A percentile compares a stretch with the other conserved stretches of the same genome.
Conservation (phyloP, 2,888 invertebrate genomes). For the Rhimphoctona megacephalus region DNA sequence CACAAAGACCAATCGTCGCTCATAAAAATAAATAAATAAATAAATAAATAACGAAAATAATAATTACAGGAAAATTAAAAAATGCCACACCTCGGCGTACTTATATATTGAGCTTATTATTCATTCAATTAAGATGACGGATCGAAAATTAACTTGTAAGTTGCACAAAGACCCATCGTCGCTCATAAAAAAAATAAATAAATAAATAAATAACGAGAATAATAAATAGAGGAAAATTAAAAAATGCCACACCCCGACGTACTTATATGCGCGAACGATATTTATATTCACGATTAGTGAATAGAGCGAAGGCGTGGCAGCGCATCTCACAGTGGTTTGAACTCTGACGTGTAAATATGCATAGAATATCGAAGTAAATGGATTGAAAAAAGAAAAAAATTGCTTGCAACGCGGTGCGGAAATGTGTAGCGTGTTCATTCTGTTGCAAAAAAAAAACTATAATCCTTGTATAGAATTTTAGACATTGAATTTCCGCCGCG, state of each 20-base stretch:
- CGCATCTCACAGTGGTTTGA: conserved; percentile 26
- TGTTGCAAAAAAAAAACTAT: conserved; percentile 17
- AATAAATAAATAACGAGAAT: background rate
- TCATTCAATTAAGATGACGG: background rate
- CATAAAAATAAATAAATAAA: too few species aligned
- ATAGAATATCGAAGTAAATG: conserved; percentile 37
- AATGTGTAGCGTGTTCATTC: conserved; percentile 12
- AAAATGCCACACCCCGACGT: conserved; percentile 7
- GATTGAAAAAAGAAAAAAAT: background rate
- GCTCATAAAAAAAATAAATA: background rate
- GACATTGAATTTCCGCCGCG: conserved; percentile 43
- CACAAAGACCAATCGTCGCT: too few species aligned
- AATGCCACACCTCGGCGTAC: background rate
- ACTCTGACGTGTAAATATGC: conserved; percentile 41
- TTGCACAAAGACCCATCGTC: background rate
- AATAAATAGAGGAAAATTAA: conserved; percentile 4
- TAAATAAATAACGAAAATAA: too few species aligned
- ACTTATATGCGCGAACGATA: conserved; percentile 1
- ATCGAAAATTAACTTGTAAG: too few species aligned
- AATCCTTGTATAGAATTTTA: conserved; percentile 6
- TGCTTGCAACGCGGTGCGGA: background rate
- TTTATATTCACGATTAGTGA: conserved; percentile 33
- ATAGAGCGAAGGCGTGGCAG: conserved; percentile 31
- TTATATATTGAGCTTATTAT: background rate
- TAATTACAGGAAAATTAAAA: too few species aligned